Evolutionary conservation across 2,113 vertebrate genomes (phyloP).

Genomic region (Dicaeum eximium): DNA sequence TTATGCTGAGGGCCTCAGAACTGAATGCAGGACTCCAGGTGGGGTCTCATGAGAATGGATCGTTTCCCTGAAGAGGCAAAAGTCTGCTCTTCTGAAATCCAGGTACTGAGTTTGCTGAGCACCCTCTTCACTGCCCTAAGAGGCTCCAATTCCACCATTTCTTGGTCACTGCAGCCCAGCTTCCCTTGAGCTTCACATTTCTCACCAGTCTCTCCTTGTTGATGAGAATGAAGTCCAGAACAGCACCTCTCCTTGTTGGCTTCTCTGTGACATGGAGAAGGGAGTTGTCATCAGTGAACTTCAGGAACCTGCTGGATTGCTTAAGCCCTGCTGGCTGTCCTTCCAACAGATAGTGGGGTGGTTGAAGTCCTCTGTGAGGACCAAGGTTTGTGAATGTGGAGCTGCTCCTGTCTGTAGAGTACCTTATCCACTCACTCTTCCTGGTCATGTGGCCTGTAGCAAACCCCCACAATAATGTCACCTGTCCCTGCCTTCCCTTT

Average conservation of each 20-base stretch:
- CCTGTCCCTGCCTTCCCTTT: not conserved
- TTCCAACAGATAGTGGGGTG: not conserved
- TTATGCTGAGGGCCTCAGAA: not conserved
- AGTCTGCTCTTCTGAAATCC: not conserved
- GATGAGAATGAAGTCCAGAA: not conserved
- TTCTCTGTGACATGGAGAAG: not conserved
- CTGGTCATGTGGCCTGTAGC: not conserved
- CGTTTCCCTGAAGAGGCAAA: not conserved
- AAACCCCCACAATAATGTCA: not conserved
- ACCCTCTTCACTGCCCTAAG: not conserved
- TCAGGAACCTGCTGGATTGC: not conserved
- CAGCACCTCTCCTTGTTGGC: not conserved
- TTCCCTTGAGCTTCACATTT: not conserved
- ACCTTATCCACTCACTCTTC: not conserved
- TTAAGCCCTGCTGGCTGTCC: not conserved
- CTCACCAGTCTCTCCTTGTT: not conserved
- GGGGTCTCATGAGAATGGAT: not conserved
- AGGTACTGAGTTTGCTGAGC: not conserved
- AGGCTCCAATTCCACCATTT: not conserved
- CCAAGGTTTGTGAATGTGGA: not conserved
- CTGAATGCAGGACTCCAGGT: not conserved
- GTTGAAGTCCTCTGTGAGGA: not conserved
- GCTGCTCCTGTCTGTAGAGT: not conserved
- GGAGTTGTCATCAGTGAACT: not conserved
- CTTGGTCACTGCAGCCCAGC: not conserved